Evolutionary conservation across 92 coral and sea anemone species (phyloP), one percentile per base, ranked within the genome.

Genomic region (Parazoanthus atlanticus): DNA sequence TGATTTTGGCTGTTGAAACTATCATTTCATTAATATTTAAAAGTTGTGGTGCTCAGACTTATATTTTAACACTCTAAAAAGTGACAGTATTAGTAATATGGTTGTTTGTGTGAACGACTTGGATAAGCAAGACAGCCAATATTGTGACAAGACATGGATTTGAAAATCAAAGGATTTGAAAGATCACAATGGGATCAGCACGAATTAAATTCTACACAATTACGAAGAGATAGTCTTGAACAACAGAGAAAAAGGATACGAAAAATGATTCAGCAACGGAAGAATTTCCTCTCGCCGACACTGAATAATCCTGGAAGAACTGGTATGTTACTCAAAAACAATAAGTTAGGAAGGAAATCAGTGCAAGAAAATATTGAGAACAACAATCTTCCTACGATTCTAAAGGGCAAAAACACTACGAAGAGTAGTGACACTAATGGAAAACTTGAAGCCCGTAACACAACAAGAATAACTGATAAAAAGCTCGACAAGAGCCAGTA

Each of bases 211-310:
- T 25, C 49, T 21, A 36, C 79, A 75, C 40, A 36, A 3, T 41
- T 41, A n/a, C 25, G 15, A 75, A 21, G n/a, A n/a, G 79, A 75
- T 10, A 36, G 26, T 9, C 26, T 33, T 36, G 28, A 21, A 2
- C 79, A 75, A 32, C 79, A 75, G 28, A 75, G 79, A 32, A 49
- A 75, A 36, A 75, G 49, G 79, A 75, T 75, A 75, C 25, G 8
- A 36, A 52, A 75, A 75, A 17, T 33, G 12, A 75, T 75, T 36
- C 79, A 75, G 43, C 79, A 8, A 8, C 79, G 16, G n/a, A 41
- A 75, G 19, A 25, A 10, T 36, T 75, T 75, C 79, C 47, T 75
- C 40, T 75, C 52, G 46, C 79, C 79, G 0, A 75, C 49, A 17
- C 25, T 8, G 31, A 23, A 6, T 36, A 38, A 41, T 12, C 79